Conservation (phyloP, 2,113 vertebrate species). For the Nanorana parkeri region DNA sequence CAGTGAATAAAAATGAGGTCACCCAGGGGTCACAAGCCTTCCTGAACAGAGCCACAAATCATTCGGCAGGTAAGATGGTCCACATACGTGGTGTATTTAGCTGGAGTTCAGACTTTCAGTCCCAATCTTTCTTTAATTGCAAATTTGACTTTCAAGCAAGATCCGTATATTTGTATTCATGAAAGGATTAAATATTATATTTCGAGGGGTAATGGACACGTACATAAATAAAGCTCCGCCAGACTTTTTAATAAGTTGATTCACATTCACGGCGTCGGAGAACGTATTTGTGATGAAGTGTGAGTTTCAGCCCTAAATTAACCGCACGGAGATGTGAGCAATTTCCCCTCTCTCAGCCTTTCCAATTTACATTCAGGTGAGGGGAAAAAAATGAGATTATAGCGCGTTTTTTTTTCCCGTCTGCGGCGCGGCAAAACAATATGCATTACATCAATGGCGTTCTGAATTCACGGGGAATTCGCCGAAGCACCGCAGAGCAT, state of each 20-base stretch:
- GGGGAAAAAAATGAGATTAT: conserved; percentile 48
- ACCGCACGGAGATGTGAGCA: conserved; percentile 11
- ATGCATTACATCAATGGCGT: conserved; percentile 44
- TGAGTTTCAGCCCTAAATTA: conserved; percentile 35
- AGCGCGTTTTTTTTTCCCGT: conserved; percentile 32
- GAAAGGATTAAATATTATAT: conserved; percentile 20
- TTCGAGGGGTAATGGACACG: conserved; percentile 12
- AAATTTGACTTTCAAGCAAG: conserved; percentile 1
- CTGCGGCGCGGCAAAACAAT: conserved; percentile 26
- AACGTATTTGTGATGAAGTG: conserved; percentile 6
- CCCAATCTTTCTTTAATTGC: too few species aligned
- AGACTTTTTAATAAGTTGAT: conserved; percentile 16
- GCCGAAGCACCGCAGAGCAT: neutral
- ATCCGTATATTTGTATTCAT: neutral
- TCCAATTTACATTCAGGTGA: conserved; percentile 51
- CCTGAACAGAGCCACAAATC: too few species aligned
- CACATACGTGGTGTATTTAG: too few species aligned
- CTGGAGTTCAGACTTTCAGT: too few species aligned
- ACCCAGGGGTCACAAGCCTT: too few species aligned
- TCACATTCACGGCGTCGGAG: neutral
- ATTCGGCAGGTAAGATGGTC: too few species aligned
- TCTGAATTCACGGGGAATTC: conserved; percentile 49
- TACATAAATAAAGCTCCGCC: conserved; percentile 33
- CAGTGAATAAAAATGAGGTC: too few species aligned
- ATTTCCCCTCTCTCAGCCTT: conserved; percentile 42